Evolutionary conservation across 2,888 invertebrate genomes (phyloP).

Genomic region (Psylliodes chrysocephalus): DNA sequence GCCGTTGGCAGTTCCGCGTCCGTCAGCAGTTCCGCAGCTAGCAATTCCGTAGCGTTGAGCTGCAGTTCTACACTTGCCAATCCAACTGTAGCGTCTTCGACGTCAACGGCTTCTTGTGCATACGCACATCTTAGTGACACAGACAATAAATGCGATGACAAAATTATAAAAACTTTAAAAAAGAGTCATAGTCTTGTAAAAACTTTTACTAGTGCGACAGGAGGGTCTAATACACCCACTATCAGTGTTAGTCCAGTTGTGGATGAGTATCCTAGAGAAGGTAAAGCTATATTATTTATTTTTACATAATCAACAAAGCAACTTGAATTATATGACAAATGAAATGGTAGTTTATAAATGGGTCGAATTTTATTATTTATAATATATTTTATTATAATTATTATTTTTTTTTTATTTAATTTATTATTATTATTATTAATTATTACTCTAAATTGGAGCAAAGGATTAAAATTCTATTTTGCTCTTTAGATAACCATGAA

Average conservation of each 20-base stretch:
- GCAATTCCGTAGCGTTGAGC: slow-evolving; percentile 6
- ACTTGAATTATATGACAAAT: too few relatives aligned
- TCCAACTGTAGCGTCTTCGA: slow-evolving; percentile 1
- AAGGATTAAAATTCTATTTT: too few relatives aligned
- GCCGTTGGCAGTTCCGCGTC: slow-evolving; percentile 51
- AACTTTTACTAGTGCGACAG: slow-evolving; percentile 60
- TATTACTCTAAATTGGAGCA: too few relatives aligned
- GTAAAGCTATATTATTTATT: too few relatives aligned
- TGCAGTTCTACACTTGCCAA: slow-evolving; percentile 2
- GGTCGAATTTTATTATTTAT: too few relatives aligned
- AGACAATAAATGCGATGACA: slow-evolving; percentile 56
- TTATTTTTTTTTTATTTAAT: too few relatives aligned
- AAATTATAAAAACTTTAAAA: slow-evolving; percentile 57
- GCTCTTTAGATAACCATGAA: too few relatives aligned
- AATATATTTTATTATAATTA: too few relatives aligned
- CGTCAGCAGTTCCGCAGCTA: slow-evolving; percentile 31
- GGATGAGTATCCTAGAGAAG: slow-evolving; percentile 66
- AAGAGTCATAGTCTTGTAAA: slow-evolving; percentile 62
- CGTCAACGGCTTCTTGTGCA: slow-evolving; percentile 24
- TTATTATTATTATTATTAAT: too few relatives aligned
- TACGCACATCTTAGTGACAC: slow-evolving; percentile 56
- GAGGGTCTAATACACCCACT: slow-evolving; percentile 65
- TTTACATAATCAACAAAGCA: too few relatives aligned
- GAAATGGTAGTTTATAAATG: too few relatives aligned
- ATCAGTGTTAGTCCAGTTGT: slow-evolving; percentile 80